Base-by-base conservation (phyloP, 2,113 vertebrate species). In the Oreamnos americanus region DNA sequence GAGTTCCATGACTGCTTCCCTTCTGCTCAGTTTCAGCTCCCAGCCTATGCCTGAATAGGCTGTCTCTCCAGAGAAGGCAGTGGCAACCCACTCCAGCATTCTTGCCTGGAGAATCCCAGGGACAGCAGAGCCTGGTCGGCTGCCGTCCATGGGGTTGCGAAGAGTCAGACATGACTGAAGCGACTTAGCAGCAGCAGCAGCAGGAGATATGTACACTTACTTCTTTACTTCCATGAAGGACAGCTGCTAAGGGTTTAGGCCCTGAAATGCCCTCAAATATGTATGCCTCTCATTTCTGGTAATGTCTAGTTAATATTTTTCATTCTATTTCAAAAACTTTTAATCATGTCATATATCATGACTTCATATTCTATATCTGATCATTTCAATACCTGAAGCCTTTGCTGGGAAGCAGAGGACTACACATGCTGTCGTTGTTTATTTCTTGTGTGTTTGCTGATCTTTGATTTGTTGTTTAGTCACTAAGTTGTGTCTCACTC, bases 241-340 rank as follows among this genome's bases (percentile, higher is more conserved):
- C 5, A 67, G 28, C n/a, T 58, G 76, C 19, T 49, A 55, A 78
- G 39, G 36, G 5, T 6, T 55, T 51, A 60, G 39, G 55, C 19
- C 60, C 51, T 64, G 16, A 33, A 23, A 9, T 3, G 16, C 33
- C 10, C 39, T 96, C 67, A 88, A 9, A 55, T 26, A 36, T 36
- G 51, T 36, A 83, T 3, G 17, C 28, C 47, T 74, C 11, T 30
- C 47, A 82, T 81, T 95, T 95, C 85, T 64, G 28, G n/a, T 26
- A 15, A 90, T 93, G 23, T 85, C 28, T 55, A 58, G 13, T 57
- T 92, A 17, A 58, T 58, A 60, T 76, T 93, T 91, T 25, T 53
- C 39, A 53, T 57, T 76, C 33, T 16, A 67, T 25, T 97, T 91
- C 58, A 39, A 45, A 95, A 62, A n/a, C 26, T 74, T 36, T 88